Base-by-base conservation (phyloP, 2,797 vertebrate species). In the Cyclopterus lumpus region DNA sequence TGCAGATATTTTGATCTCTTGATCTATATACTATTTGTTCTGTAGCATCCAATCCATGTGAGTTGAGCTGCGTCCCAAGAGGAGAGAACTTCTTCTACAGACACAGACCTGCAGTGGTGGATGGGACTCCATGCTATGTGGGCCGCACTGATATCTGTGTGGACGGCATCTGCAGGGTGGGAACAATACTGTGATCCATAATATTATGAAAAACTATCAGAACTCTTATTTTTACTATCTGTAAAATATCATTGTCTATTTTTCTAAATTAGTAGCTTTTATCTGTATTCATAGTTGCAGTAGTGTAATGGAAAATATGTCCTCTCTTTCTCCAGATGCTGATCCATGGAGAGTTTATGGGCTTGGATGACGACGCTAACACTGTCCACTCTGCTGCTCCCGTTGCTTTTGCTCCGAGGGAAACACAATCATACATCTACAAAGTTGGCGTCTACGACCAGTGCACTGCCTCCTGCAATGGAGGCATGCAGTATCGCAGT, bases 51-150 rank as follows among this genome's bases (percentile, higher is more conserved):
- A 97, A 96, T 88, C 96, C 96, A 44, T 99, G 98, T 84, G 96
- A 97, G 83, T 89, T 99, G 91, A 96, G 95, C 91, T 99, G 98
- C 76, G 96, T 96, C 69, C 97, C 97, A 54, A 95, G 95, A 72
- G 97, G 97, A 86, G 93, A 97, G 88, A 97, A 93, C 89, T 97
- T 98, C 91, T 96, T 95, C 92, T 97, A 96, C 81, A 93, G 94
- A 57, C 97, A 99, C 84, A 94, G 91, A 73, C 93, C 92, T 44
- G 72, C 94, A 0, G 97, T 98, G 70, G 84, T 93, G 26, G 98
- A 99, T 3, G 98, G 97, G 58, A 99, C 97, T 0, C 93, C 84
- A 0, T 99, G 98, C 61, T 96, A 97, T 8, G 95, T 95, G n/a
- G 97, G 97, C 67, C 95, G 89, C 42, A 78, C 14, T 18, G 96